Evolutionary conservation across 2,888 invertebrate species (phyloP), one percentile per base, ranked within the genome.

Genomic region (Clitarchus hookeri): DNA sequence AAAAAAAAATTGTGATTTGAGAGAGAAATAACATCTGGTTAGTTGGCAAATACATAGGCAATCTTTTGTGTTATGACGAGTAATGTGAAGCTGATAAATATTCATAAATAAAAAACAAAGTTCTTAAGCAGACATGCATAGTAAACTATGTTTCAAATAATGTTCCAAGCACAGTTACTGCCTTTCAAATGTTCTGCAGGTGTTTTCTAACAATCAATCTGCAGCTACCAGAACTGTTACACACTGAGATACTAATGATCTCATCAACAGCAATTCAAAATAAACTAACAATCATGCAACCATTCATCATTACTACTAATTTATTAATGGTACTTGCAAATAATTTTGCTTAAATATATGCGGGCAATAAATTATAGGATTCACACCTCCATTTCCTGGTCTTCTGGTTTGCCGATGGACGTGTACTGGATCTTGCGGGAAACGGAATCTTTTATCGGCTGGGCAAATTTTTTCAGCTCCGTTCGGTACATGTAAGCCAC

Each of bases 371-470:
- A 23, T 9, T n/a, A n/a, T n/a, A 23, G 65, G 65, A 65, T 65
- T 80, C 84, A 88, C 44, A 88, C 87, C 44, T 88, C 85, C 86
- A 88, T 88, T 26, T 88, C 88, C 27, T 86, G 87, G 44, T 87
- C 87, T 77, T 87, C 87, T 11, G 87, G 87, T 88, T 94, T 94
- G 87, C 93, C 93, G 88, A 96, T 95, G 13, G 95, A 95, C 0
- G 95, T 95, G 89, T 96, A 96, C 88, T 95, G 95, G 77, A 96
- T 95, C 90, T 95, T 95, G 90, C 94, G 93, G 77, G 94, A 93
- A 78, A 95, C 94, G 86, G 93, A 93, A 88, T 95, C 94, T 84
- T 95, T 92, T 53, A 95, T 92, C 0, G 95, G 95, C 53, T 92
- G 92, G 79, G 95, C 92, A 90, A 93, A 93, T 87, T 92, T 92